Base-by-base conservation (phyloP, 1,140 invertebrate genomes). In the Pinna nobilis region DNA sequence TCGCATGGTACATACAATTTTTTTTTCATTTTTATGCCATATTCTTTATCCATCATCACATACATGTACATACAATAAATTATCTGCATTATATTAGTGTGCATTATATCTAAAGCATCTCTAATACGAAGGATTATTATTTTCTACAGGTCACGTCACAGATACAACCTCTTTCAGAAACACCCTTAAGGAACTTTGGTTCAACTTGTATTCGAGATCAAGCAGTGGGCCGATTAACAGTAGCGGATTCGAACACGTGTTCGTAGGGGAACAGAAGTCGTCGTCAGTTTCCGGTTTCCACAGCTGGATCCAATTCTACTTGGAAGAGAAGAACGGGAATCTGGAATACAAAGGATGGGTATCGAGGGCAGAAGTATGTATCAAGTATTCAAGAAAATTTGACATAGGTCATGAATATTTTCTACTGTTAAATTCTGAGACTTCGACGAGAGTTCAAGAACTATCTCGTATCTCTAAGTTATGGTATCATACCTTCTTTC, bases 161-260 rank as follows among this genome's bases (percentile, higher is more conserved):
- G 55, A 47, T 44, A 44, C 51, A 2, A 37, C 66, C 3, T 28
- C 35, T 15, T 86, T 86, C 70, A 74, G 63, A 44, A 65, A 75
- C 18, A 49, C 70, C 18, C 47, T 86, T 13, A 67, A 79, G 32
- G 64, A 77, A 7, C 55, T 86, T 9, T 87, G 85, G 85, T 87
- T 87, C 47, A 74, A 75, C 18, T 68, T 77, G n/a, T 87, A 86
- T 65, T 64, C 76, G 9, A 64, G 84, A 51, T 75, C 76, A 67
- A 65, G 55, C n/a, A 65, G 44, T 32, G 69, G 60, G 23, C 30
- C 55, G 11, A 30, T 51, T 2, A 64, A 69, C 39, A 74, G 68
- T 39, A 82, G 78, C 44, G 82, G 80, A 1, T 83, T 83, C 47
- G 82, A 83, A 55, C 82, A 83, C 72, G 78, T 80, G 25, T 75